Evolutionary conservation across 2,797 vertebrate species (phyloP).

Genomic region (Falco naumanni): DNA sequence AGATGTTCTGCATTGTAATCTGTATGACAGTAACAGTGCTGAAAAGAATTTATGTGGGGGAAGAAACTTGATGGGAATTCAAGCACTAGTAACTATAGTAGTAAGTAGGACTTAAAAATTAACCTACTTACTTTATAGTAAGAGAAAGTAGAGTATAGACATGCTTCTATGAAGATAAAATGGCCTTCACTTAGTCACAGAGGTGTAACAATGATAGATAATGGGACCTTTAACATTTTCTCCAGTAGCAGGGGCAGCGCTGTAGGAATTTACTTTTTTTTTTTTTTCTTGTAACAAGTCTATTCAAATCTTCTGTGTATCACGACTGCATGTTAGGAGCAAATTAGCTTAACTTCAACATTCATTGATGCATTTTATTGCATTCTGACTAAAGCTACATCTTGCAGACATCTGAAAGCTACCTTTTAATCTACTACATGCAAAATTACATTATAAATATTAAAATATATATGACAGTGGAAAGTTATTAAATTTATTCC

Average conservation of each 20-base stretch:
- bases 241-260: background rate
- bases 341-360: background rate
- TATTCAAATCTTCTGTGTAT: background rate
- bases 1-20: background rate
- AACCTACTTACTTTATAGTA: background rate
- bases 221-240: background rate
- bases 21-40: background rate
- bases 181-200: background rate
- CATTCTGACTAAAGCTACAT: background rate
- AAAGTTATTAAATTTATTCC: slow-evolving; percentile 10
- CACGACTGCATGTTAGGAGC: background rate
- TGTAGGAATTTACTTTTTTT: background rate
- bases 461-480: background rate
- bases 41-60: background rate
- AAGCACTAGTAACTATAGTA: background rate
- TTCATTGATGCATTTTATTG: slow-evolving; percentile 13
- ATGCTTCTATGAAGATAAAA: background rate
- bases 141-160: background rate
- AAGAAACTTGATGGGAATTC: background rate
- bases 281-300: background rate
- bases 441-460: slow-evolving; percentile 24
- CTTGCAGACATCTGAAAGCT: slow-evolving; percentile 14
- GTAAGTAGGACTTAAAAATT: background rate
- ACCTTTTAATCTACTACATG: background rate
- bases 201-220: background rate